These are phyloP conservation scores for Cherax destructor DNA, from an alignment of 1,140 invertebrate genomes.

Conservation along the genomic window DNA sequence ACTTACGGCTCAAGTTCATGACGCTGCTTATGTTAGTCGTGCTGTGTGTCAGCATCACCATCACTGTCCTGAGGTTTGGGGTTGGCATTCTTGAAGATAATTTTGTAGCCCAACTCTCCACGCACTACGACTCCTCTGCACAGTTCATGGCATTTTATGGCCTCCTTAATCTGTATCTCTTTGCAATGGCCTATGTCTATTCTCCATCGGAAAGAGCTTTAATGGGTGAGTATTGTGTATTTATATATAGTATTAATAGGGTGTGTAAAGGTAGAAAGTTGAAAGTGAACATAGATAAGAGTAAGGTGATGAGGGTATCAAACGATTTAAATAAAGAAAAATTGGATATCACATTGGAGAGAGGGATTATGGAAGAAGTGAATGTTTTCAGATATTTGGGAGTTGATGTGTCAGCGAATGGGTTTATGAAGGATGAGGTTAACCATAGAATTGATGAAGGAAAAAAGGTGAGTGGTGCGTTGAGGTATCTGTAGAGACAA, in stretches of 20 bases:
- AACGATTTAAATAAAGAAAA: no score
- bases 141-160: slow-evolving; percentile 97
- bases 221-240: slow-evolving; percentile 82
- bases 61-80: slow-evolving; percentile 88
- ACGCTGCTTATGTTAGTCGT: slow-evolving; percentile 91
- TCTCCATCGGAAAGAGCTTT: slow-evolving; percentile 82
- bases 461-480: no score
- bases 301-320: no score
- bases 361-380: no score
- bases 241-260: background rate
- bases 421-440: no score
- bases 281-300: no score
- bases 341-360: no score
- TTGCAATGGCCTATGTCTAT: slow-evolving; percentile 95
- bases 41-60: slow-evolving; percentile 84
- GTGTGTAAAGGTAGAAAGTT: no score
- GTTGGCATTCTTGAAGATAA: slow-evolving; percentile 93
- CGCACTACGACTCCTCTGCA: slow-evolving; percentile 85
- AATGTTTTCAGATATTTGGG: no score
- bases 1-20: slow-evolving; percentile 93
- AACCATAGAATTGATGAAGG: no score
- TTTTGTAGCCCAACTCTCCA: slow-evolving; percentile 85
- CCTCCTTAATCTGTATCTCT: slow-evolving; percentile 95
- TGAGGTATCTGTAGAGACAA: no score
- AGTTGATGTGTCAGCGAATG: no score